These are phyloP conservation scores for Phataginus tetradactyla DNA, from an alignment of 2,797 vertebrate species.

Conservation along the genomic window DNA sequence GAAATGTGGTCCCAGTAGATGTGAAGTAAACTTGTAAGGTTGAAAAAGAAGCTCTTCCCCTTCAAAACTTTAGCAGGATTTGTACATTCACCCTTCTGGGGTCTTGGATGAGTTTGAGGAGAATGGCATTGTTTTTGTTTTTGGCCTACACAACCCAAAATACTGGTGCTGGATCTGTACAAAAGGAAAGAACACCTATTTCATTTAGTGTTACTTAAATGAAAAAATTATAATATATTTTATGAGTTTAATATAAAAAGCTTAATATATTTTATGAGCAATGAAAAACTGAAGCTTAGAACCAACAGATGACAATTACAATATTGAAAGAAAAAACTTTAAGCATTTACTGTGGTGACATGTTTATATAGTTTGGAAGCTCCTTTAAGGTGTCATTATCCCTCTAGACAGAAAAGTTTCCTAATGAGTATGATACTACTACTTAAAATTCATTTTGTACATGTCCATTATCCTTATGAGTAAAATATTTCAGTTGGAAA, in stretches of 20 bases:
- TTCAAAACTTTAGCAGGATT: background rate
- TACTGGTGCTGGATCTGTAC: background rate
- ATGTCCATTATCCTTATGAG: background rate
- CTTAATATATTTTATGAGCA: background rate
- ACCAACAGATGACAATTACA: background rate
- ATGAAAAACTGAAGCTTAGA: background rate
- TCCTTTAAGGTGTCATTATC: constrained; percentile 7
- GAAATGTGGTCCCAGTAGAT: background rate
- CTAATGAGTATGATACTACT: background rate
- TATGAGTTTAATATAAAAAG: background rate
- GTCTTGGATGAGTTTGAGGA: background rate
- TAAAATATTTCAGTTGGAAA: constrained; percentile 46
- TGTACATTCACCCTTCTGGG: background rate
- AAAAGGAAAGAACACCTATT: background rate
- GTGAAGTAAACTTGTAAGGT: background rate
- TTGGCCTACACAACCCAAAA: background rate
- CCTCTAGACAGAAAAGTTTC: constrained; percentile 4
- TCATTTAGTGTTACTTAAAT: background rate
- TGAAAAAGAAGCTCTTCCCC: background rate
- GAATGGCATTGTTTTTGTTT: background rate
- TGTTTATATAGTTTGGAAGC: background rate
- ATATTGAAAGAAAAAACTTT: background rate
- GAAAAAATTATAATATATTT: constrained; percentile 21
- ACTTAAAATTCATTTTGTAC: background rate
- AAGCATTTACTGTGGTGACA: background rate